Conservation (phyloP, 1,140 invertebrate species). For the Bombus huntii region DNA sequence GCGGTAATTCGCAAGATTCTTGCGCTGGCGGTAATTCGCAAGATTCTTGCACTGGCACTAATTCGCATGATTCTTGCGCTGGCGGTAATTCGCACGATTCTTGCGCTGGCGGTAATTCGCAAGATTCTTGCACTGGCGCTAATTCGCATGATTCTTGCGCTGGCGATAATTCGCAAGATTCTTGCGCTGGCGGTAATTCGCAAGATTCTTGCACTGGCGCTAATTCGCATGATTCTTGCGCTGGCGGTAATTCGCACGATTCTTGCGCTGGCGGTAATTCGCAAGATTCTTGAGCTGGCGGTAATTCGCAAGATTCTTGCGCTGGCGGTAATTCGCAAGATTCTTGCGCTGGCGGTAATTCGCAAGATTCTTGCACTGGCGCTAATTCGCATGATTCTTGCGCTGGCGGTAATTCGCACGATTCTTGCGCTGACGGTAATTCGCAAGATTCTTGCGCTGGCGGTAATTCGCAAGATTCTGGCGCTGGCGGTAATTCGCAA, state of each 20-base stretch:
- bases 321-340: rapidly evolving
- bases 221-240: rapidly evolving
- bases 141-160: rapidly evolving
- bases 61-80: too few species aligned
- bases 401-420: too few species aligned
- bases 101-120: rapidly evolving
- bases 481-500: rapidly evolving
- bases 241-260: too few species aligned
- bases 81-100: rapidly evolving
- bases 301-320: rapidly evolving
- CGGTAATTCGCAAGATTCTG: rapidly evolving
- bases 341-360: rapidly evolving
- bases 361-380: rapidly evolving
- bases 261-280: too few species aligned
- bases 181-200: rapidly evolving
- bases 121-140: rapidly evolving
- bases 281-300: rapidly evolving
- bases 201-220: rapidly evolving
- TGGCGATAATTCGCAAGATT: too few species aligned
- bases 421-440: rapidly evolving
- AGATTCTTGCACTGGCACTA: rapidly evolving
- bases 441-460: too few species aligned
- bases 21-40: rapidly evolving
- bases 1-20: too few species aligned
- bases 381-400: rapidly evolving